Conservation (phyloP, 2,888 invertebrate species). For the Caradrina clavipalpis region DNA sequence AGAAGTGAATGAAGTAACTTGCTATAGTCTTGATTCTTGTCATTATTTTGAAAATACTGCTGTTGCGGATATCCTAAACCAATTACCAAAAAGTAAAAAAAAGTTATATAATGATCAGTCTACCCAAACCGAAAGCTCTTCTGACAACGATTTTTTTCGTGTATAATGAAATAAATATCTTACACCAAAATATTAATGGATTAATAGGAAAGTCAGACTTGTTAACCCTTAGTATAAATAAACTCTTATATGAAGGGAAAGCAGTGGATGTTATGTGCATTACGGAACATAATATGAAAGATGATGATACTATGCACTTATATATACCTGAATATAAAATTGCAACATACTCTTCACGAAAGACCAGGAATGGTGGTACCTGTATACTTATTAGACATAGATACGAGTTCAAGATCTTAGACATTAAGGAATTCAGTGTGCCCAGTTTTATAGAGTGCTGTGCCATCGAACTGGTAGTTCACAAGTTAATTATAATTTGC, state of each 20-base stretch:
- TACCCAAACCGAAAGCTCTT: not conserved
- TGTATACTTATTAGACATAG: constrained; percentile 11
- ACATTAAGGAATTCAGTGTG: constrained; percentile 1
- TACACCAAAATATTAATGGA: no score
- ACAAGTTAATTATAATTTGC: not conserved
- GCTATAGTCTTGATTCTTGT: not conserved
- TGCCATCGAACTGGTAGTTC: not conserved
- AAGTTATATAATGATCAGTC: constrained; percentile 1
- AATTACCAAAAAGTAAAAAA: not conserved
- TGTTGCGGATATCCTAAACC: not conserved
- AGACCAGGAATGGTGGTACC: constrained; percentile 7
- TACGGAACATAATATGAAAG: no score
- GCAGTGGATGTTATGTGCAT: no score
- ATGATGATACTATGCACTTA: no score
- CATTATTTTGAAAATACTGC: not conserved
- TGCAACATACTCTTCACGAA: constrained; percentile 11
- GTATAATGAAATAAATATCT: no score
- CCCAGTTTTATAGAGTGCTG: not conserved
- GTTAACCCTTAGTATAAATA: no score
- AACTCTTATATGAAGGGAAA: no score
- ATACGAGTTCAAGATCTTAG: constrained; percentile 4
- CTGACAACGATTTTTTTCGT: no score
- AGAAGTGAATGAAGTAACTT: not conserved
- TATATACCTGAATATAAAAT: not conserved
- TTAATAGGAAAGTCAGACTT: no score